Percentiles rank a stretch among this genome's conserved stretches.
phyloP scores from a whole-genome alignment of 1,140 invertebrate species.

The Ruditapes philippinarum region DNA sequence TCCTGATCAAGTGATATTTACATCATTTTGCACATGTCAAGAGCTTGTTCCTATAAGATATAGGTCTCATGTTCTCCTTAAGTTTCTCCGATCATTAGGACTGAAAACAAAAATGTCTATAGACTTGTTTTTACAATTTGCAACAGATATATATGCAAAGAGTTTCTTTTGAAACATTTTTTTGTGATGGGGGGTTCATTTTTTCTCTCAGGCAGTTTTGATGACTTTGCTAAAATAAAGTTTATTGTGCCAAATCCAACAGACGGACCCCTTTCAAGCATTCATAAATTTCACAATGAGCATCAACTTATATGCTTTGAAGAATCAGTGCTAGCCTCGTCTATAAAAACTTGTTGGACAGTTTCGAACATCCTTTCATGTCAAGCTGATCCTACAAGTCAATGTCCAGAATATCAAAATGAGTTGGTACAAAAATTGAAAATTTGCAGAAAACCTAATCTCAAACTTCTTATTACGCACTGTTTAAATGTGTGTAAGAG shows the following conservation, averaged over 20 bases:
- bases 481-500: constrained; percentile 31
- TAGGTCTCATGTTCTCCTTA: background rate
- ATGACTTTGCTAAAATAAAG: constrained; percentile 46
- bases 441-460: background rate
- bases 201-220: background rate
- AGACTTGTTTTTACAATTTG: constrained; percentile 63
- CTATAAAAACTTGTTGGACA: background rate
- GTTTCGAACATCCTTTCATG: background rate
- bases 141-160: constrained; percentile 51
- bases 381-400: background rate
- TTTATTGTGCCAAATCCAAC: constrained; percentile 64
- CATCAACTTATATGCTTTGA: background rate
- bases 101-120: constrained; percentile 51
- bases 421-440: background rate
- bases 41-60: constrained; percentile 64
- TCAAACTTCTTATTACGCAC: constrained; percentile 3
- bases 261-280: background rate
- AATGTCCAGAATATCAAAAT: background rate
- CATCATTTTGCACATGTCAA: constrained; percentile 33
- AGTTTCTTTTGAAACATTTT: constrained; percentile 54
- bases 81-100: constrained; percentile 59
- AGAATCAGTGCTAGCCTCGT: background rate
- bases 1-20: constrained; percentile 59
- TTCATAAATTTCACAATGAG: background rate
- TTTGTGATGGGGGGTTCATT: background rate